These are phyloP conservation scores for Acipenser oxyrinchus DNA, from an alignment of 2,797 vertebrate genomes.

Conservation along the genomic window DNA sequence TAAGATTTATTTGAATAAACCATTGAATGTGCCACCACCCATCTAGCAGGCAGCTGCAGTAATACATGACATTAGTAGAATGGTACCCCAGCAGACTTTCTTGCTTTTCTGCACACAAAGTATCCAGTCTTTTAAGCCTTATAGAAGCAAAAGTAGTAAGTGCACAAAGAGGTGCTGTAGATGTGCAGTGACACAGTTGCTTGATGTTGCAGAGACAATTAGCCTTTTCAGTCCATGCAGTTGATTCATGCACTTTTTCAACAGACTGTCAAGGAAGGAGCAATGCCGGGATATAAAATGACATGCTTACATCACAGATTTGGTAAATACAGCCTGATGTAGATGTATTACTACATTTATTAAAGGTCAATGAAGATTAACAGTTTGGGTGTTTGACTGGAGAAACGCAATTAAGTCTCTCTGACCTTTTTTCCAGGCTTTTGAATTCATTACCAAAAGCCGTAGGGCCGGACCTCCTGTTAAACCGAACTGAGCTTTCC, in stretches of 20 bases:
- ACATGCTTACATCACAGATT: conserved; percentile 10
- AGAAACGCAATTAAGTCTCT: conserved; percentile 21
- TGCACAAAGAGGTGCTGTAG: too few species aligned
- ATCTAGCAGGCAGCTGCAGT: too few species aligned
- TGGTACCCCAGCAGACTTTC: too few species aligned
- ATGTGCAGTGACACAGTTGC: too few species aligned
- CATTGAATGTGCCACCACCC: too few species aligned
- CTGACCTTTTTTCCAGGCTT: conserved; percentile 30
- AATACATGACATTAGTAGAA: too few species aligned
- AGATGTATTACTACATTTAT: conserved; percentile 15
- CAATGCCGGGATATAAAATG: neutral
- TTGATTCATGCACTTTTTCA: conserved; percentile 8
- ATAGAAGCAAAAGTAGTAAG: too few species aligned
- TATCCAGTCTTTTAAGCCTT: too few species aligned
- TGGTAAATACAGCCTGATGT: neutral
- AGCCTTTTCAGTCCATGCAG: neutral
- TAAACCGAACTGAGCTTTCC: too few species aligned
- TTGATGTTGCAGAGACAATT: too few species aligned
- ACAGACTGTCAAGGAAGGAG: neutral
- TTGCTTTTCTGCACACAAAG: too few species aligned
- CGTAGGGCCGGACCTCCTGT: neutral
- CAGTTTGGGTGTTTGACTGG: conserved; percentile 10
- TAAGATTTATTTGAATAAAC: too few species aligned
- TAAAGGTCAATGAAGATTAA: conserved; percentile 20
- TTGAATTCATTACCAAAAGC: conserved; percentile 23